Base-by-base conservation (phyloP, 2,888 invertebrate genomes). In the Ectropis crepuscularia region DNA sequence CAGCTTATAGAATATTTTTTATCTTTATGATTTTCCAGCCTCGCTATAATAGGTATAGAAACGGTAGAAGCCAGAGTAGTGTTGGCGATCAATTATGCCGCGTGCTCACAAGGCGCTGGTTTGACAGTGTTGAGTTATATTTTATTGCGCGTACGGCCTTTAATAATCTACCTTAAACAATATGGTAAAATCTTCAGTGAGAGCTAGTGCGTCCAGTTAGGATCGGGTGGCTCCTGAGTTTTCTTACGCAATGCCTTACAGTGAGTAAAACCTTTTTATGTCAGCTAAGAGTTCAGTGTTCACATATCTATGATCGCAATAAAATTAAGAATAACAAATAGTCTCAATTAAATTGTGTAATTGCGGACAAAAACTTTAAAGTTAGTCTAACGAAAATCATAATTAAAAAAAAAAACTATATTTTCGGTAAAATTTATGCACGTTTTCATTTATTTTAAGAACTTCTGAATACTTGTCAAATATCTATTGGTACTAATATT, bases 61-160 rank as follows among this genome's bases (percentile, higher is more conserved):
- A 45, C 43, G 43, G 53, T 54, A 55, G 64, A 61, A 61, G 58
- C 43, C 49, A 61, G 10, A 53, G 57, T 55, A 64, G 65, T 59
- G 47, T 46, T 57, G 63, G 62, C 69, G 62, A 66, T 64, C 57
- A 67, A 67, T 69, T 61, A 65, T 70, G 54, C 48, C 43, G 48
- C 39, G 51, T 57, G 60, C 48, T 48, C 43, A 53, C 43, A 48
- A 60, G 45, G 57, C 64, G 48, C 53, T 47, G 9, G 55, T 59
- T 47, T 57, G 60, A 47, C 47, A 28, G 45, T 38, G 36, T 53
- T 53, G 42, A 11, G 45, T 9, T 12, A 43, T n/a, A 47, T 50
- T 46, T 55, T 16, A n/a, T 48, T 50, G 58, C 54, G 36, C 36
- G 41, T 59, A 46, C 46, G 54, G 43, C 46, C 9, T 58, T 46